Conservation (phyloP, 2,888 invertebrate genomes). For the Tipula lateralis region DNA sequence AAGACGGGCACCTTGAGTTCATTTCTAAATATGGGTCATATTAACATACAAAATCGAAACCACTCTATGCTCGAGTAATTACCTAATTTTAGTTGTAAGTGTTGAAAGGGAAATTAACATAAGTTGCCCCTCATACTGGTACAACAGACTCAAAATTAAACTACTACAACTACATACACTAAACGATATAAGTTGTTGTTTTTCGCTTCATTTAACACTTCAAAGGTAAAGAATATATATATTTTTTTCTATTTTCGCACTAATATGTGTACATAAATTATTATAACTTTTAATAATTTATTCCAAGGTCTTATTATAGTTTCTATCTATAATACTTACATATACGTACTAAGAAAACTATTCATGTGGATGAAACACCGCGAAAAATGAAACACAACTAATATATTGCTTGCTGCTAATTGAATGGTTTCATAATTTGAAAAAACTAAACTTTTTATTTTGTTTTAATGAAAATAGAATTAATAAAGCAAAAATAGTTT, state of each 20-base stretch:
- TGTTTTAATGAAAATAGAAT: neutral
- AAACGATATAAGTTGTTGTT: neutral
- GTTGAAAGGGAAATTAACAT: too few relatives aligned
- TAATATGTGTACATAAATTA: neutral
- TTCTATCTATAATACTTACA: neutral
- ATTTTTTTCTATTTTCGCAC: neutral
- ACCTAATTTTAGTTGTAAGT: too few relatives aligned
- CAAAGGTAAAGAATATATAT: neutral
- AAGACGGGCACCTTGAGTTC: too few relatives aligned
- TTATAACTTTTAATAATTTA: neutral
- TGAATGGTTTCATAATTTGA: neutral
- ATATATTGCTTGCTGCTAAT: neutral
- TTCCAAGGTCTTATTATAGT: conserved; percentile 1
- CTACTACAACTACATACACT: neutral
- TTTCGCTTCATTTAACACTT: neutral
- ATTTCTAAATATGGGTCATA: too few relatives aligned
- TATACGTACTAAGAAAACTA: neutral
- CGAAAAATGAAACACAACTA: neutral
- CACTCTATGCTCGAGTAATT: too few relatives aligned
- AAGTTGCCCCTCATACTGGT: too few relatives aligned
- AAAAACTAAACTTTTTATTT: neutral
- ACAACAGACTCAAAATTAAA: neutral
- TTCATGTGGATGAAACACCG: neutral
- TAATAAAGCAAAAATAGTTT: neutral
- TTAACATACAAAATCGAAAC: too few relatives aligned